Evolutionary conservation across 2,797 vertebrate species (phyloP).

Genomic region (Malurus splendens): DNA sequence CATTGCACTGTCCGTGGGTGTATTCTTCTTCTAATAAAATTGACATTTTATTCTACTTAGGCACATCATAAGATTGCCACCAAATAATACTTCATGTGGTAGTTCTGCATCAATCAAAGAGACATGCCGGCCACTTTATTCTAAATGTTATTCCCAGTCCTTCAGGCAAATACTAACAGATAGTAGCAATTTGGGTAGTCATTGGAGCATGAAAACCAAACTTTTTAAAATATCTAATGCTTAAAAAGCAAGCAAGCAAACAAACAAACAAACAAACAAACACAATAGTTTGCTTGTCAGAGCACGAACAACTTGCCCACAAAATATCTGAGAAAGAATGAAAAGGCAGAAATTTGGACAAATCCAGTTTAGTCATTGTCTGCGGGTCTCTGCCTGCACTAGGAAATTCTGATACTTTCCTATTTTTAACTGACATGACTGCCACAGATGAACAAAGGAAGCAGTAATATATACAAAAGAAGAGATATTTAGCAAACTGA

Average conservation of each 20-base stretch:
- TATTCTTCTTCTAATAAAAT: constrained; percentile 29
- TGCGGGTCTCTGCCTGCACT: neutral
- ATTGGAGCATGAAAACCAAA: constrained; percentile 14
- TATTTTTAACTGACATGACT: neutral
- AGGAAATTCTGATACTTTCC: neutral
- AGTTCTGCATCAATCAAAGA: constrained; percentile 16
- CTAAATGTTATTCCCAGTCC: constrained; percentile 17
- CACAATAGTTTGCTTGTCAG: constrained; percentile 1
- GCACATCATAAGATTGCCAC: constrained; percentile 24
- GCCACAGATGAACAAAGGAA: neutral
- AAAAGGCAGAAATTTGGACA: constrained; percentile 1
- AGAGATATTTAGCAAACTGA: neutral
- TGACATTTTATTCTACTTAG: constrained; percentile 18
- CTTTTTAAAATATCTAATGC: neutral
- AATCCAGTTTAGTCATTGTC: constrained; percentile 16
- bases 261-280: neutral
- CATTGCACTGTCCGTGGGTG: neutral
- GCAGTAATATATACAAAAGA: neutral
- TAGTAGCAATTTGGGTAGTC: constrained; percentile 26
- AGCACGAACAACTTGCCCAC: constrained; percentile 13
- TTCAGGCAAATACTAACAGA: constrained; percentile 9
- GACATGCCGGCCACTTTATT: neutral
- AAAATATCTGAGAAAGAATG: constrained; percentile 10
- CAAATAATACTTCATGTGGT: constrained; percentile 3
- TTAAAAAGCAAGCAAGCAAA: constrained; percentile 26